Base-by-base conservation (phyloP, 2,888 invertebrate species). In the Aphodius sticticus region DNA sequence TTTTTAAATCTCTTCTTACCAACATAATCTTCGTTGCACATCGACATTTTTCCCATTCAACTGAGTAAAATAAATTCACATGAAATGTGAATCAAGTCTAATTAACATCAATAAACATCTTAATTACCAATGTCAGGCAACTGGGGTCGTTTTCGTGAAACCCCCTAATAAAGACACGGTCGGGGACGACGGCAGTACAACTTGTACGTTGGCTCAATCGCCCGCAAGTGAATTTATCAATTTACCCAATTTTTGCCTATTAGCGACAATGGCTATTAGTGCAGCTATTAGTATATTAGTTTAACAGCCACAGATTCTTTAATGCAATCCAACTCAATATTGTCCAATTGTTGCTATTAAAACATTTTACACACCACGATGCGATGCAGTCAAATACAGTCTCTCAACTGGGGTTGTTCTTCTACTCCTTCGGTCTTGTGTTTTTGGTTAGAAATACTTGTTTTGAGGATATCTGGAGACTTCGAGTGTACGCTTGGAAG, bases 201-300 rank as follows among this genome's bases (percentile, higher is more conserved):
- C 53, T 53, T 53, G 53, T 36, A 16, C 74, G 74, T 83, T 82
- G 83, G 81, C 80, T 83, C 84, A 84, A 84, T 83, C 83, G 81
- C 84, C 82, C 82, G 82, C 87, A 89, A 88, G 87, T 89, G 89
- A 89, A 89, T 89, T 89, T 89, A 89, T 89, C 89, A 90, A 90
- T 90, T 90, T 90, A 90, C 89, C 89, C 89, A 90, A 90, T 90
- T 89, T 89, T 90, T 89, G 89, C 89, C 89, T 88, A 89, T 90
- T 90, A 90, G 89, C 88, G 87, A 88, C 88, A 89, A 89, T 88
- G 87, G 88, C 89, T 88, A 89, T 89, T 89, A 89, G 88, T 88
- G 88, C 89, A 88, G 88, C 88, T 88, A 88, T 88, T 88, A 89
- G 88, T 88, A 87, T 88, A 88, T 88, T 88, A 88, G 88, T 88